Evolutionary conservation across 1,140 invertebrate species (phyloP).

Genomic region (Choristoneura fumiferana): DNA sequence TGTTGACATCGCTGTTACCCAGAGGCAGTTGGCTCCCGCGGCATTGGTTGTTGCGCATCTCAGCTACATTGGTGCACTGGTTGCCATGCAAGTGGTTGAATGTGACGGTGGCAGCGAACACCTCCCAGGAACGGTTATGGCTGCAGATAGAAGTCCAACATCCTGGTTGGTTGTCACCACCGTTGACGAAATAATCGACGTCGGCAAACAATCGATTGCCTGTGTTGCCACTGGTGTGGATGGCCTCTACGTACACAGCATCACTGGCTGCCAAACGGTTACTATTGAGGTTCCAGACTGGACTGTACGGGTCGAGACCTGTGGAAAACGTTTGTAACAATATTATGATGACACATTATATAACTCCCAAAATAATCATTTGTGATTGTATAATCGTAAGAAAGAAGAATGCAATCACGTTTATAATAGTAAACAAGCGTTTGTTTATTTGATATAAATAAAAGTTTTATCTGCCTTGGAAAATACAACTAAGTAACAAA

Average conservation of each 20-base stretch:
- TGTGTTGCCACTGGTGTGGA: constrained; percentile 81
- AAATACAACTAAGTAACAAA: too few relatives aligned
- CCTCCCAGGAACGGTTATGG: background rate
- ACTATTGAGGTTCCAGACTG: constrained; percentile 46
- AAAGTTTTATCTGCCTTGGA: too few relatives aligned
- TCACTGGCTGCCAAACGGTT: constrained; percentile 78
- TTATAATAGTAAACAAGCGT: too few relatives aligned
- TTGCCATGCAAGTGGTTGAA: constrained; percentile 6
- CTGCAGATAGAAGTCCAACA: constrained; percentile 16
- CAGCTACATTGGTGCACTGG: background rate
- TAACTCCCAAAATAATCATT: too few relatives aligned
- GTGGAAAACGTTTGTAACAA: background rate
- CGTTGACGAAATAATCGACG: constrained; percentile 82
- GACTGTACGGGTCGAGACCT: constrained; percentile 73
- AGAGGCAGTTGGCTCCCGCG: background rate
- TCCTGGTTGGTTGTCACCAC: constrained; percentile 49
- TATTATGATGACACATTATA: too few relatives aligned
- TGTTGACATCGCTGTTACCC: background rate
- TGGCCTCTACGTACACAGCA: constrained; percentile 81
- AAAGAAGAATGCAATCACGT: too few relatives aligned
- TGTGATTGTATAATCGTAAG: too few relatives aligned
- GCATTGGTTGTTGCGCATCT: background rate
- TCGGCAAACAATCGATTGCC: constrained; percentile 77
- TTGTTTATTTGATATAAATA: too few relatives aligned
- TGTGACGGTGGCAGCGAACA: background rate